Conservation (phyloP, 2,888 invertebrate genomes). For the Rhamnusium bicolor region DNA sequence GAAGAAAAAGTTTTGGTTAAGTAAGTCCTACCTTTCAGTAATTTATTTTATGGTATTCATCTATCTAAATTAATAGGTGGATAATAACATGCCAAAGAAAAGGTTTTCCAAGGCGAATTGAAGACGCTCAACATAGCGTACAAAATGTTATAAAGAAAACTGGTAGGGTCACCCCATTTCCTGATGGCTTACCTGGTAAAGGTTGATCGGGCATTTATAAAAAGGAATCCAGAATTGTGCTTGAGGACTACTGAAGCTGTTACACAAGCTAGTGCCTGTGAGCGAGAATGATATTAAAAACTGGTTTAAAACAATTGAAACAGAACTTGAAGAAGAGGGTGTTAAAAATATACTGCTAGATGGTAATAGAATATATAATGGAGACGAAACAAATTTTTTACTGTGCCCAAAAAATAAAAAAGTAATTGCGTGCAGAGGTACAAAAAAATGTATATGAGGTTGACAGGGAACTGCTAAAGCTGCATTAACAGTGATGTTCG, state of each 20-base stretch:
- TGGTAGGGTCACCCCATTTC: neutral
- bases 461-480: constrained; percentile 17
- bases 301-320: neutral
- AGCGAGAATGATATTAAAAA: neutral
- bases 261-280: neutral
- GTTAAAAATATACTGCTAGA: neutral
- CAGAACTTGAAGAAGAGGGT: neutral
- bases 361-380: neutral
- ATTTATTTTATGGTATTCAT: no score
- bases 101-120: neutral
- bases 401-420: constrained; percentile 25
- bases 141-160: neutral
- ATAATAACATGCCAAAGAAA: neutral
- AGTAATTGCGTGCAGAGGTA: constrained; percentile 16
- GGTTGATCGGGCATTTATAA: no score
- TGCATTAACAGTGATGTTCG: constrained; percentile 39
- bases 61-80: neutral
- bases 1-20: neutral
- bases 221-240: no score
- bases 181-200: no score
- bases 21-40: no score
- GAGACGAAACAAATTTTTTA: neutral
- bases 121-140: neutral
- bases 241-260: neutral
- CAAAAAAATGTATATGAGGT: constrained; percentile 36